Percentiles rank a stretch among this genome's conserved stretches.
These are phyloP conservation scores for Halcyon chelicuti DNA, from an alignment of 2,797 vertebrate species.

Conservation along the genomic window DNA sequence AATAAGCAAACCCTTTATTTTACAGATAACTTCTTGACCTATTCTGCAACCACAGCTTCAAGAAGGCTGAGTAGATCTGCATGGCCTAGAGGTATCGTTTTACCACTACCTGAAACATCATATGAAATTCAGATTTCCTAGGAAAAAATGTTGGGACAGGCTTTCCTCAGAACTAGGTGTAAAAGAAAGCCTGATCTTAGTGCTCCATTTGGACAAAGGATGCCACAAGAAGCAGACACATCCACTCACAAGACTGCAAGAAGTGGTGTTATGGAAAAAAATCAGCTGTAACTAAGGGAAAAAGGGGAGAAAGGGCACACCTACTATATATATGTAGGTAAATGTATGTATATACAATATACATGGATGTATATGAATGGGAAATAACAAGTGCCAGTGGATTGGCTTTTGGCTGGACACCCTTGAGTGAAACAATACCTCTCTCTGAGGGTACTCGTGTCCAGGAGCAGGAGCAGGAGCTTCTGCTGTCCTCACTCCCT, in stretches of 20 bases:
- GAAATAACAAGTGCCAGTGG: background rate
- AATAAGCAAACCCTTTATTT: background rate
- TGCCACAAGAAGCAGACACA: background rate
- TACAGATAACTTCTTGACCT: background rate
- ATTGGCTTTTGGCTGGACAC: background rate
- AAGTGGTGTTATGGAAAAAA: background rate
- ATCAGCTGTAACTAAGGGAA: background rate
- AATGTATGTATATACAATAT: background rate
- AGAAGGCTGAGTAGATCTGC: background rate
- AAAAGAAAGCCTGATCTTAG: background rate
- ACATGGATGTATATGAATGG: background rate
- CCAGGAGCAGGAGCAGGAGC: background rate
- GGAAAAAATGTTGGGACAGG: background rate
- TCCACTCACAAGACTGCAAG: too few species aligned
- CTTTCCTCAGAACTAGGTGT: background rate
- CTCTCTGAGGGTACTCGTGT: background rate
- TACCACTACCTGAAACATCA: background rate
- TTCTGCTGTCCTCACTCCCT: background rate
- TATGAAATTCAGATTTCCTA: background rate
- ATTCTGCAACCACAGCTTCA: background rate
- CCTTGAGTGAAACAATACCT: rapidly evolving
- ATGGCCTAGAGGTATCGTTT: background rate
- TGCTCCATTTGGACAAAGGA: background rate
- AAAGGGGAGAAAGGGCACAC: background rate
- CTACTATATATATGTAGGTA: rapidly evolving